Conservation (phyloP, 2,888 invertebrate genomes). For the Conchocele bisecta region DNA sequence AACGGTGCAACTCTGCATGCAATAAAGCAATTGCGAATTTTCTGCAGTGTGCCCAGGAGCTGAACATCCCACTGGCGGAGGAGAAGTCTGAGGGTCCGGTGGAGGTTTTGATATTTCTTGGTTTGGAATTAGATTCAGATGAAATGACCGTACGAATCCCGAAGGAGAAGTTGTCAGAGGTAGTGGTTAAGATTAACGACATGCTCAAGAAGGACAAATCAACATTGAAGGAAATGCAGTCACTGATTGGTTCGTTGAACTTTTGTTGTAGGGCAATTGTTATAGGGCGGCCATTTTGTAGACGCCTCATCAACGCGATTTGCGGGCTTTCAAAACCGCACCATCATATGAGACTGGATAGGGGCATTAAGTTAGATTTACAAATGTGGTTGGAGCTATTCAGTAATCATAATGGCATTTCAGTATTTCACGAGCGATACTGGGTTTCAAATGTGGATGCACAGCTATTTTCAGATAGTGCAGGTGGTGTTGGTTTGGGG, state of each 20-base stretch:
- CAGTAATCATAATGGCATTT: neutral
- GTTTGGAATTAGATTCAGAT: constrained; percentile 30
- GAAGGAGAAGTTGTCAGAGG: constrained; percentile 10
- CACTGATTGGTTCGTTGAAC: constrained; percentile 11
- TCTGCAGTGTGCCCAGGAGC: neutral
- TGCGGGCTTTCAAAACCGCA: neutral
- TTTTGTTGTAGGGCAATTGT: constrained; percentile 17
- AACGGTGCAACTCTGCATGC: neutral
- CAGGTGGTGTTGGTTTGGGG: neutral
- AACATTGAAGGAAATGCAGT: constrained; percentile 20
- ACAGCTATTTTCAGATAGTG: neutral
- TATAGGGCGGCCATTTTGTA: constrained; percentile 12
- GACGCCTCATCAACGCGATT: constrained; percentile 19
- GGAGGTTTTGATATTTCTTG: constrained; percentile 12
- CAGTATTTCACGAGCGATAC: constrained; percentile 3
- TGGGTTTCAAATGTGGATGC: neutral
- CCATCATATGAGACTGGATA: neutral
- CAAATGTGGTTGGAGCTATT: neutral
- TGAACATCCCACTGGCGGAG: constrained; percentile 14
- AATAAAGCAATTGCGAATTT: neutral
- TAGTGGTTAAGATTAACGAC: neutral
- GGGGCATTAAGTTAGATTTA: neutral
- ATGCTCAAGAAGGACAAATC: constrained; percentile 3
- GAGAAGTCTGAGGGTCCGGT: constrained; percentile 16
- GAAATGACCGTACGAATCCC: constrained; percentile 32